Conservation (phyloP, 1,140 invertebrate species). For the Hypsibius dujardini region DNA sequence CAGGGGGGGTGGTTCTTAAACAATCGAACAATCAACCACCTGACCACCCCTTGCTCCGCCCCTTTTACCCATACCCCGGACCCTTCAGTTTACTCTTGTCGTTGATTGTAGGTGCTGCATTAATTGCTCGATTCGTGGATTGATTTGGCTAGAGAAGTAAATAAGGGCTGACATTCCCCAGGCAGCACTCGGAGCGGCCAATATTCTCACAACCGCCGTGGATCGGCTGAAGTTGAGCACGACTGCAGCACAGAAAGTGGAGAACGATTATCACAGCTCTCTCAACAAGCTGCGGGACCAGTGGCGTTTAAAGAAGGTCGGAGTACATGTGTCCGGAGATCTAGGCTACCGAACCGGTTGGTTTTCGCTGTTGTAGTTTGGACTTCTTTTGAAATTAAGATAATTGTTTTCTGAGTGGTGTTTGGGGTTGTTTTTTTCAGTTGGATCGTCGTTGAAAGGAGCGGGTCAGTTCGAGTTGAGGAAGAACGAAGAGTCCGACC, state of each 20-base stretch:
- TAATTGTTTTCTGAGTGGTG: not conserved
- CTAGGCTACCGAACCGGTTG: slow-evolving; percentile 12
- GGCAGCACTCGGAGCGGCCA: not conserved
- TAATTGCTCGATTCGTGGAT: no score
- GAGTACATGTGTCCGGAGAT: not conserved
- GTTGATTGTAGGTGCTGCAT: no score
- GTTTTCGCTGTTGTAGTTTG: not conserved
- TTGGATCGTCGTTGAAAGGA: slow-evolving; percentile 1
- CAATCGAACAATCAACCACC: no score
- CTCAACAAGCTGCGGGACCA: not conserved
- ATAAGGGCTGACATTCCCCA: no score
- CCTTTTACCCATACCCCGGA: no score
- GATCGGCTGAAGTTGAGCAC: not conserved
- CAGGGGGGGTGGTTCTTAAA: no score
- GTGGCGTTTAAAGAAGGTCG: slow-evolving; percentile 4
- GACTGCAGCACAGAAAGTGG: not conserved
- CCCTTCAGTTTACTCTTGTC: no score
- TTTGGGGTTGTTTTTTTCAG: slow-evolving; percentile 5
- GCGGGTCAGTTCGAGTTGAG: slow-evolving; percentile 7
- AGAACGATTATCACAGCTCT: slow-evolving; percentile 7
- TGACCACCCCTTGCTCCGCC: no score
- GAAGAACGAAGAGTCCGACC: not conserved
- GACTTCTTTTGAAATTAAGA: not conserved
- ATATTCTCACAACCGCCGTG: not conserved
- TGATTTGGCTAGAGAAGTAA: no score